A percentile compares a stretch with the other conserved stretches of the same genome.
These are phyloP conservation scores for Typhlichthys subterraneus DNA, from an alignment of 2,797 vertebrate genomes.

Conservation along the genomic window DNA sequence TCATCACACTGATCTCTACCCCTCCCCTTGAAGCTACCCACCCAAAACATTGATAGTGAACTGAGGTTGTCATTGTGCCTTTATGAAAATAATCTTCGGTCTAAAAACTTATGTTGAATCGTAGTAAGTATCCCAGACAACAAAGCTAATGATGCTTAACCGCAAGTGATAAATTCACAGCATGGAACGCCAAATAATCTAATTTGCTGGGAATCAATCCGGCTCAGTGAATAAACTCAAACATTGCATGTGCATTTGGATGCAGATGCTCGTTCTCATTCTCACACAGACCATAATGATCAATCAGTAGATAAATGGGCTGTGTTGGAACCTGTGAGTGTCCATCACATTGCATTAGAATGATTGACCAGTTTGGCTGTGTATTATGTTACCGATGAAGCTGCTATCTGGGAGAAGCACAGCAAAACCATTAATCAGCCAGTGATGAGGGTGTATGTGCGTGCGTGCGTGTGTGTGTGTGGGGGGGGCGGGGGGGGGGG, in stretches of 20 bases:
- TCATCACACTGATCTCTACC: too few relatives aligned
- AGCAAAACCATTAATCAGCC: conserved; percentile 62
- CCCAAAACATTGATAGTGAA: too few relatives aligned
- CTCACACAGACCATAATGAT: conserved; percentile 39
- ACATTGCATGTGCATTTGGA: conserved; percentile 14
- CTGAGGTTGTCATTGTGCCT: too few relatives aligned
- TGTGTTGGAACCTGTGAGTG: conserved; percentile 45
- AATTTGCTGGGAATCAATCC: conserved; percentile 11
- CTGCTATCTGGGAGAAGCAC: conserved; percentile 61
- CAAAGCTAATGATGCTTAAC: too few relatives aligned
- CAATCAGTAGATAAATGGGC: conserved; percentile 29
- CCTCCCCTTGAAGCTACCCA: too few relatives aligned
- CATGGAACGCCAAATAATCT: not conserved
- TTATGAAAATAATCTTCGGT: too few relatives aligned
- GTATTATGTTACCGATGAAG: conserved; percentile 58
- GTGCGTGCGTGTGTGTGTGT: conserved; percentile 15
- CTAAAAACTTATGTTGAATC: too few relatives aligned
- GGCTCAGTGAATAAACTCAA: conserved; percentile 9
- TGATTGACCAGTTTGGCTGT: conserved; percentile 64
- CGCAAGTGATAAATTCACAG: not conserved
- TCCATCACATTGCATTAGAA: conserved; percentile 64
- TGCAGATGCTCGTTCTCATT: not conserved
- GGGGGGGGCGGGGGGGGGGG: too few relatives aligned
- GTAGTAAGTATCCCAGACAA: too few relatives aligned
- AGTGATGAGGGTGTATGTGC: conserved; percentile 33